Conservation (phyloP, 2,113 vertebrate species). For the Vidua chalybeata region DNA sequence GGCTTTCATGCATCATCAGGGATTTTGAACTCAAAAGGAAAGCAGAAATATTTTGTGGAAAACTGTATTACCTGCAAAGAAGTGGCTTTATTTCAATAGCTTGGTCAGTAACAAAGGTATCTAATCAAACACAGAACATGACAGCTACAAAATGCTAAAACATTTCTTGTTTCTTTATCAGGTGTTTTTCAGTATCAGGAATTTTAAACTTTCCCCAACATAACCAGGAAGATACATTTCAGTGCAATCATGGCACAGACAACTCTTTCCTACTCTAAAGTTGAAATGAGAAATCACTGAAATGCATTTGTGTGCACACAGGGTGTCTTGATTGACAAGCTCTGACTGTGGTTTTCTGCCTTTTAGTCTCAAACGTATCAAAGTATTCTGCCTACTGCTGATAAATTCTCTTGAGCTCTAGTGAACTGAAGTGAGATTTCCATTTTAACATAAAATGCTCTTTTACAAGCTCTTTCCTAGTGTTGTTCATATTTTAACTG, state of each 20-base stretch:
- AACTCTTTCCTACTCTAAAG: background rate
- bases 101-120: background rate
- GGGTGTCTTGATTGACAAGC: background rate
- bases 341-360: background rate
- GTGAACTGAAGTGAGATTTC: background rate
- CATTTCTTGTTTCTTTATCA: background rate
- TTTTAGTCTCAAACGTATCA: background rate
- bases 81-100: background rate
- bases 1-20: conserved; percentile 1
- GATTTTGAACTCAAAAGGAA: conserved; percentile 33
- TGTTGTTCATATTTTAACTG: background rate
- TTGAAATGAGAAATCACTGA: background rate
- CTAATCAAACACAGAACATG: background rate
- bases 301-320: background rate
- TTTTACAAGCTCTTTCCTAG: background rate
- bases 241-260: background rate
- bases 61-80: background rate
- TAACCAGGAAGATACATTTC: background rate
- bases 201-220: background rate
- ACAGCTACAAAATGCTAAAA: background rate
- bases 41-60: background rate
- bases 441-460: background rate
- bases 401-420: background rate
- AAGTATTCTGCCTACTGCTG: background rate
- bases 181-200: background rate